A percentile compares a stretch with the other conserved stretches of the same genome.
Conservation (phyloP, 1,140 invertebrate species). For the Macrosteles quadrilineatus region DNA sequence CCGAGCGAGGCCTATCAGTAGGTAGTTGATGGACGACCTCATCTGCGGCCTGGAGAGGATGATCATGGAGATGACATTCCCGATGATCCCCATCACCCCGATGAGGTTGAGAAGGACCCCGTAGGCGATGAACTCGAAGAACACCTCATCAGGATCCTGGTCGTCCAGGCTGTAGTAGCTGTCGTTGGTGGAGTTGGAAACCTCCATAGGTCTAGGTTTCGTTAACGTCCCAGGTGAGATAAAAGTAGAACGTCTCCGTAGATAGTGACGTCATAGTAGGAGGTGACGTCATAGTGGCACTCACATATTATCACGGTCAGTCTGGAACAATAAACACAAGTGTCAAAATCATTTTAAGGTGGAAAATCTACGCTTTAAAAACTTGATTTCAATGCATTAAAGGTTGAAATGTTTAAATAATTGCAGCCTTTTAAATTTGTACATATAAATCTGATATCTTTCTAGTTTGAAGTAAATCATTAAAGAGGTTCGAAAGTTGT, state of each 20-base stretch:
- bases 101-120: conserved; percentile 82
- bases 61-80: conserved; percentile 87
- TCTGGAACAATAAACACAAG: no score
- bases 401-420: no score
- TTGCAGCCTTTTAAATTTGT: no score
- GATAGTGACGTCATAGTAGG: neutral
- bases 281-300: no score
- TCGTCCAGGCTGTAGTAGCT: neutral
- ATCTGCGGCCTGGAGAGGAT: conserved; percentile 90
- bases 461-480: no score
- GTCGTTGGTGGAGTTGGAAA: neutral
- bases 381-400: no score
- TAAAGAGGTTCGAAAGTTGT: no score
- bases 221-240: conserved; percentile 22
- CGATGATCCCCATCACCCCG: conserved; percentile 81
- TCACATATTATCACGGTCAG: no score
- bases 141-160: conserved; percentile 44
- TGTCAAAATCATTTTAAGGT: no score
- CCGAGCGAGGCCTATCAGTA: conserved; percentile 85
- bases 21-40: conserved; percentile 92
- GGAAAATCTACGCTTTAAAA: no score
- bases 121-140: conserved; percentile 80
- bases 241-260: neutral
- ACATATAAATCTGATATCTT: no score
- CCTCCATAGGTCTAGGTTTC: conserved; percentile 3